phyloP scores from a whole-genome alignment of 2,888 invertebrate species.

The Amiota minor region DNA sequence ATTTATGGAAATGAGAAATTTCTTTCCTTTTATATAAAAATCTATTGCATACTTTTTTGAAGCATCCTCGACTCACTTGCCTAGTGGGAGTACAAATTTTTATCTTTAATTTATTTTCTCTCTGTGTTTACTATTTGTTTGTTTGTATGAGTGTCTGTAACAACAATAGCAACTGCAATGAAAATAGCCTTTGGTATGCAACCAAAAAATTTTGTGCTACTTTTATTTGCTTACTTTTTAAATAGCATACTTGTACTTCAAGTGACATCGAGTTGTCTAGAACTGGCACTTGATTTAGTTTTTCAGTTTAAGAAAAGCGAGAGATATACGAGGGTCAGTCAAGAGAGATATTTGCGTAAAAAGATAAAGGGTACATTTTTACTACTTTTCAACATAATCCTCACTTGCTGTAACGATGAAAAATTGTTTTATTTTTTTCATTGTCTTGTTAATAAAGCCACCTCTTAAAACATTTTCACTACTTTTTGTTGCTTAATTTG shows the following conservation, averaged over 20 bases:
- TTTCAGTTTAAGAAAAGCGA: neutral
- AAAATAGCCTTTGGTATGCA: neutral
- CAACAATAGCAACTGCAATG: neutral
- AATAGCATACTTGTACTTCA: constrained; percentile 12
- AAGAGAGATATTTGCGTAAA: too few species aligned
- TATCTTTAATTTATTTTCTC: neutral
- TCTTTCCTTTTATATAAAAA: neutral
- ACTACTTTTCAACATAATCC: too few species aligned
- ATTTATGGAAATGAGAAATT: neutral
- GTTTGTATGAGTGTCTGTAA: neutral
- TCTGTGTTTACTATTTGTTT: neutral
- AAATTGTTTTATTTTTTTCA: too few species aligned
- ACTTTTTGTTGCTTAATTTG: too few species aligned
- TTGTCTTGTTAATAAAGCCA: too few species aligned
- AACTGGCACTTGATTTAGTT: neutral
- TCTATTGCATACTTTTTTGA: constrained; percentile 12
- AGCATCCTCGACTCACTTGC: too few species aligned
- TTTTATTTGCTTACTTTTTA: constrained; percentile 9
- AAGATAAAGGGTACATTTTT: too few species aligned
- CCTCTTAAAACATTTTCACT: too few species aligned
- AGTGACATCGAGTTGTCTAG: constrained; percentile 2
- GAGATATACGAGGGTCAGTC: too few species aligned
- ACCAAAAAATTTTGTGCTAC: neutral
- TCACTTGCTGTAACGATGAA: too few species aligned
- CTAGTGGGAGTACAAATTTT: neutral